phyloP scores from a whole-genome alignment of 2,797 vertebrate species.

The Smutsia gigantea region DNA sequence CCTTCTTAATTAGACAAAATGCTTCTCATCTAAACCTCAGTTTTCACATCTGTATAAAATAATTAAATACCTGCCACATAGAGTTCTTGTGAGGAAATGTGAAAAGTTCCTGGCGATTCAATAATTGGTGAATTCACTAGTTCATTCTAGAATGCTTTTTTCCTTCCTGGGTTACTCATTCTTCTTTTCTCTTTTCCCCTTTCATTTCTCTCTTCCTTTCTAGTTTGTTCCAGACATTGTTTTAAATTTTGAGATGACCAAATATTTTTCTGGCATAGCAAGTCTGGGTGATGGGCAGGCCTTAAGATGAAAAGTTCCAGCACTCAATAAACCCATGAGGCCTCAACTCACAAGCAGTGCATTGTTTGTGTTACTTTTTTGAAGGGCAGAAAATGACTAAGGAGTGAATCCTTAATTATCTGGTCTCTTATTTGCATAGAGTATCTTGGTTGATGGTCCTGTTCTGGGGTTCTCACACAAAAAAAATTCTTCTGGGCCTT shows the following conservation, averaged over 20 bases:
- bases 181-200: background rate
- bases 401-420: constrained; percentile 66
- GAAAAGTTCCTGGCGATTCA: background rate
- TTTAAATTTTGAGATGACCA: constrained; percentile 34
- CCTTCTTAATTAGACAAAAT: background rate
- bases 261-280: constrained; percentile 13
- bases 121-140: background rate
- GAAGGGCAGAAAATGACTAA: constrained; percentile 68
- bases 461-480: constrained; percentile 45
- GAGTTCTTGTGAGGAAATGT: background rate
- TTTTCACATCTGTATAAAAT: background rate
- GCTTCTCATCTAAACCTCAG: background rate
- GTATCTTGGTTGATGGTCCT: constrained; percentile 28
- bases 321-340: background rate
- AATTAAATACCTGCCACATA: background rate
- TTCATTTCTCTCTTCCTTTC: background rate
- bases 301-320: constrained; percentile 3
- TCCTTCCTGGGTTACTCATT: background rate
- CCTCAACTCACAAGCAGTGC: background rate
- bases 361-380: constrained; percentile 45
- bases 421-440: constrained; percentile 53
- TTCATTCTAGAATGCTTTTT: background rate
- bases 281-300: background rate
- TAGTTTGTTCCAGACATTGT: background rate
- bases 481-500: constrained; percentile 50